These are phyloP conservation scores for Loris lydekkerianus DNA, from an alignment of 2,797 vertebrate species.

Conservation along the genomic window DNA sequence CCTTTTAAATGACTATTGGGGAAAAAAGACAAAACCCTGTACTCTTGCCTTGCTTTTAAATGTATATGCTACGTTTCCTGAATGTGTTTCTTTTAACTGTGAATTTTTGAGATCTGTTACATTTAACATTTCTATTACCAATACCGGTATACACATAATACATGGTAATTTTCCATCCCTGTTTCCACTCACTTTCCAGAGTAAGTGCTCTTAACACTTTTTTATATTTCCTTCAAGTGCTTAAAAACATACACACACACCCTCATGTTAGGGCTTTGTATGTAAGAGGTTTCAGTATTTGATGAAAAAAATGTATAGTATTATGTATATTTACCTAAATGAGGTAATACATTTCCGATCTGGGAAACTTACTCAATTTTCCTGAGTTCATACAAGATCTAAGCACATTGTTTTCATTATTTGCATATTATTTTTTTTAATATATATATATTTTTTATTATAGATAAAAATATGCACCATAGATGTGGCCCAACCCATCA, in stretches of 20 bases:
- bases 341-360: background rate
- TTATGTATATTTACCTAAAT: background rate
- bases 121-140: background rate
- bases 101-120: background rate
- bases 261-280: background rate
- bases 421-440: background rate
- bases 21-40: background rate
- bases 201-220: background rate
- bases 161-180: background rate
- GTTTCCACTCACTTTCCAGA: background rate
- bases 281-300: background rate
- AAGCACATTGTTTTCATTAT: background rate
- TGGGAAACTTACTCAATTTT: background rate
- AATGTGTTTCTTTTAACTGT: background rate
- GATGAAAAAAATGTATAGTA: background rate
- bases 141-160: background rate
- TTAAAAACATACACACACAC: background rate
- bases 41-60: background rate
- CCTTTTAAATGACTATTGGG: background rate
- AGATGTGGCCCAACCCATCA: no score
- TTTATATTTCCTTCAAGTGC: background rate
- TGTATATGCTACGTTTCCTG: background rate
- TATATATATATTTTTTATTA: no score
- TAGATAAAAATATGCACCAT: no score
- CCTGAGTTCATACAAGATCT: background rate